Evolutionary conservation across 1,140 invertebrate genomes (phyloP), one percentile per base, ranked within the genome.

Genomic region (Stratiolaelaps scimitus): DNA sequence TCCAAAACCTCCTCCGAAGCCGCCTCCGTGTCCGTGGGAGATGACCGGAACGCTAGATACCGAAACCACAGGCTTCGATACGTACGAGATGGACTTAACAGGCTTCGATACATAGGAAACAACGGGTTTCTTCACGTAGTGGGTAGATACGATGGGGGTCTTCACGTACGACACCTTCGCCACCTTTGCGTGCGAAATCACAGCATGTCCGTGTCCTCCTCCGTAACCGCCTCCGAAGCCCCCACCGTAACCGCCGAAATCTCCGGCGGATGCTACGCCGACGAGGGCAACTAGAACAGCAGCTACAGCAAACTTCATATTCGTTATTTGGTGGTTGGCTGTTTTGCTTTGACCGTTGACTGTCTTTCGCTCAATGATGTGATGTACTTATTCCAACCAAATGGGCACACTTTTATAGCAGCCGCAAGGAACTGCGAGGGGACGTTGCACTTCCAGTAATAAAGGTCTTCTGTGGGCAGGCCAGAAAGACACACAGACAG

Each of bases 111-210:
- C 53, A 34, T 60, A 60, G 53, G 26, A 29, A 34, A 60, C 53
- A 15, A 60, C 53, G 13, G 53, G 53, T 10, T 60, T 60, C 53
- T 60, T 60, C 26, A 60, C 53, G 23, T 60, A 60, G 26, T 60
- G 53, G 2, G 53, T 60, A 15, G 53, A 60, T 15, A 60, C 53
- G 15, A 60, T 23, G 13, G 53, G 53, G 13, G 53, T 60, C 20
- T 60, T 60, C 26, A 60, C 53, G 53, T 60, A 60, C 4, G 17
- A 26, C 23, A 60, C 53, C 53, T 60, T 60, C 15, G 53, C 53
- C 15, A 60, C 23, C 10, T 60, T 60, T 1, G 53, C 53, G 53
- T 60, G 53, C 6, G 53, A 60, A 26, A 60, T 34, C 15, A 29
- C 26, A 34, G 26, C 26, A 23, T 60, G 53, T 2, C 20, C 20